Evolutionary conservation across 1,140 invertebrate species (phyloP).

Genomic region (Trachymyrmex septentrionalis): DNA sequence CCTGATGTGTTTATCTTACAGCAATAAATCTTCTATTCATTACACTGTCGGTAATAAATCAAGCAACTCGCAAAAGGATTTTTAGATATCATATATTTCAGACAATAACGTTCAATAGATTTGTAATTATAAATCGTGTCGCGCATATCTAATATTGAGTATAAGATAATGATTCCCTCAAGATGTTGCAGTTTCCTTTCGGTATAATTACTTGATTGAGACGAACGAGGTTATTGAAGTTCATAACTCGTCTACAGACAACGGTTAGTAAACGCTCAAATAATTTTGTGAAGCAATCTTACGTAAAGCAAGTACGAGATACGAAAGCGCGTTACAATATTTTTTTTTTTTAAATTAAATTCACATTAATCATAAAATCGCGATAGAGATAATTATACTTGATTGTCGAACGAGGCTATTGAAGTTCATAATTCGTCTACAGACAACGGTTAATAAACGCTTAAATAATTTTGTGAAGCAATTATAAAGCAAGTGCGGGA

Average conservation of each 20-base stretch:
- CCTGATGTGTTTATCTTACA: not conserved
- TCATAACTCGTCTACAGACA: not conserved
- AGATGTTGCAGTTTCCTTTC: not conserved
- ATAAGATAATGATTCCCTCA: not conserved
- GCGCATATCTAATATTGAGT: not conserved
- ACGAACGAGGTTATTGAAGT: not conserved
- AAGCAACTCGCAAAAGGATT: not conserved
- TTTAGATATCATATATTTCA: not conserved
- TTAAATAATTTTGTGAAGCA: constrained; percentile 1
- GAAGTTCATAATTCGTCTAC: not conserved
- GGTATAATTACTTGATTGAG: not conserved
- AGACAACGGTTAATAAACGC: not conserved
- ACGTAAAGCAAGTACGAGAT: not conserved
- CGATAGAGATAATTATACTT: not conserved
- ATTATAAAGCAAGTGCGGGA: not conserved
- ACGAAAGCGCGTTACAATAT: not conserved
- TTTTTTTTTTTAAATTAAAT: not conserved
- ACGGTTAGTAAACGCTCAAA: not conserved
- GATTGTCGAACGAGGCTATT: not conserved
- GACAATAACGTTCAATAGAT: not conserved
- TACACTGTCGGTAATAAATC: not conserved
- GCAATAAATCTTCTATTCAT: not conserved
- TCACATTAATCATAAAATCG: not conserved
- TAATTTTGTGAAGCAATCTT: not conserved
- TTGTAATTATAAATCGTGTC: not conserved